Conservation (phyloP, 2,888 invertebrate genomes). For the Nephrocerus scutellatus region DNA sequence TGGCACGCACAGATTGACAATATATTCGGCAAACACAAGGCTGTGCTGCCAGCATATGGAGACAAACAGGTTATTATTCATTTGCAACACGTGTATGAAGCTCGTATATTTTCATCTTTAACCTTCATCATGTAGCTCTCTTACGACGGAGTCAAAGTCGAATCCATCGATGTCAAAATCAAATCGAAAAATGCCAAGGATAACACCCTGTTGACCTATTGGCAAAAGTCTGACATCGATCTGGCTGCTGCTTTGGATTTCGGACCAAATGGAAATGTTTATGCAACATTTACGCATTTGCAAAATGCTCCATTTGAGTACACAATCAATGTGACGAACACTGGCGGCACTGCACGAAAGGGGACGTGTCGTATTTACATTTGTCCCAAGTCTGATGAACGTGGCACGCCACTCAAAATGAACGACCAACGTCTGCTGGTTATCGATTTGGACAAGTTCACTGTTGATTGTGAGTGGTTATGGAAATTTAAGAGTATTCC, state of each 20-base stretch:
- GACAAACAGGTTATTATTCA: background rate
- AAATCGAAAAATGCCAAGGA: conserved; percentile 25
- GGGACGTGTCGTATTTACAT: conserved; percentile 59
- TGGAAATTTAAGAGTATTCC: conserved; percentile 16
- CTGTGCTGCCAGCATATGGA: conserved; percentile 52
- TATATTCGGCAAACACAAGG: conserved; percentile 62
- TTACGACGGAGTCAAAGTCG: conserved; percentile 8
- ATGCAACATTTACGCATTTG: conserved; percentile 63
- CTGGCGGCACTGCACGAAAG: conserved; percentile 37
- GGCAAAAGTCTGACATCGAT: conserved; percentile 68
- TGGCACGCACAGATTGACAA: conserved; percentile 70
- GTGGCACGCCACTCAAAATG: conserved; percentile 53
- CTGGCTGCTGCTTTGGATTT: conserved; percentile 69
- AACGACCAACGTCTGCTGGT: conserved; percentile 56
- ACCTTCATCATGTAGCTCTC: conserved; percentile 4
- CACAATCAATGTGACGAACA: conserved; percentile 53
- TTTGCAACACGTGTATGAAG: background rate
- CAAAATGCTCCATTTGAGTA: conserved; percentile 62
- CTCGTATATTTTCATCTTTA: background rate
- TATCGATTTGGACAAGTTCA: conserved; percentile 64
- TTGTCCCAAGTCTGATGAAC: conserved; percentile 59
- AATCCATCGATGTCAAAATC: conserved; percentile 8
- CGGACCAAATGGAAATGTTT: conserved; percentile 56
- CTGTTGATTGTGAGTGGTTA: conserved; percentile 52
- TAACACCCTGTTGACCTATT: conserved; percentile 59